Base-by-base conservation (phyloP, 1,140 invertebrate species). In the Cherax quadricarinatus region DNA sequence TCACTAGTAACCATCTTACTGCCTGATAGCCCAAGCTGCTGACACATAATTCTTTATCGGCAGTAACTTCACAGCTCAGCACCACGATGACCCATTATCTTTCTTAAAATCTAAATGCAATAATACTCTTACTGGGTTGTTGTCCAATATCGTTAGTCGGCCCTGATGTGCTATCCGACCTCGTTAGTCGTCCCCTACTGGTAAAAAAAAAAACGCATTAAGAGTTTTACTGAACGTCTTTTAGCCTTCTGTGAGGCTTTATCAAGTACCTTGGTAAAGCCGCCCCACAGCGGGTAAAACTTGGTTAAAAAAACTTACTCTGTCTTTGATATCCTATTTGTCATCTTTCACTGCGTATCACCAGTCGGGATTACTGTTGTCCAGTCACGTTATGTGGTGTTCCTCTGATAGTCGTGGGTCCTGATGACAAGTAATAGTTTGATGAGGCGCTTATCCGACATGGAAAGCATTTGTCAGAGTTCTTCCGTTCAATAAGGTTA, bases 21-120 rank as follows among this genome's bases (percentile, higher is more conserved):
- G 21, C 86, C 21, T 7, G 73, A 53, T 80, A 57, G 2, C 30
- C 24, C 10, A 53, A 81, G 75, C 49, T 81, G 86, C 81, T 88
- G 86, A 88, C 86, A 81, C 78, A 48, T 88, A 66, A 88, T 70
- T 9, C 86, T 88, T 88, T 88, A 88, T 88, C 81, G 78, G 5
- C 16, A 3, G 10, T 79, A 62, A 80, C 62, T 78, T 88, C 57
- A 21, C 79, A 80, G 78, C 79, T 62, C 30, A 2, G 86, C 18
- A 53, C 60, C 14, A 53, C 66, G 86, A 87, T 87, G n/a, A 24
- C n/a, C 70, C 9, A 48, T 78, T 87, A 87, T 10, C 5, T 4
- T 4, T 70, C 70, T 24, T n/a, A 53, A 78, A 30, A 30, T n/a
- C n/a, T 7, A 75, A 75, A 24, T 75, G 70, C 1, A 75, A 75